Conservation (phyloP, 2,888 invertebrate species). For the Andrena haemorrhoa region DNA sequence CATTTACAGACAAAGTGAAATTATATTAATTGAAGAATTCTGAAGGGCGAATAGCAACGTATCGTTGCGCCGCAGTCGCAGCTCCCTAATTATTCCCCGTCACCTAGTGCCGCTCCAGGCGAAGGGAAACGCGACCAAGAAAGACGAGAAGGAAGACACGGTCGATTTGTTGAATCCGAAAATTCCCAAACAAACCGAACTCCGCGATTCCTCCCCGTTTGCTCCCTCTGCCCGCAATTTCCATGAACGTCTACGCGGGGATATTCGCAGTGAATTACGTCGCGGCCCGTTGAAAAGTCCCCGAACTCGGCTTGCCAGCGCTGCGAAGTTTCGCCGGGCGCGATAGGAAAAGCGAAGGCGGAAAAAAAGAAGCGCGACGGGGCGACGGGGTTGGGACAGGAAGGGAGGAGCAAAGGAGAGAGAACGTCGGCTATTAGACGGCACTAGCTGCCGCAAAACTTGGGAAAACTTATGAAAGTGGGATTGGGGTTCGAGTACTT, state of each 20-base stretch:
- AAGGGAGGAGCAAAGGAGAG: slow-evolving; percentile 14
- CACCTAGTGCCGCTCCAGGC: not conserved
- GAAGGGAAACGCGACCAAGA: not conserved
- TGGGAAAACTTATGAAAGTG: slow-evolving; percentile 81
- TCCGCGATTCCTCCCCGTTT: slow-evolving; percentile 30
- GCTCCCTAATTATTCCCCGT: too few relatives aligned
- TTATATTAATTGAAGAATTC: not conserved
- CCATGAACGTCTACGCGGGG: slow-evolving; percentile 55
- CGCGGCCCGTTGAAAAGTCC: slow-evolving; percentile 56
- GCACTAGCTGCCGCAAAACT: slow-evolving; percentile 79
- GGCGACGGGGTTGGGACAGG: not conserved
- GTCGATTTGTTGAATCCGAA: slow-evolving; percentile 43
- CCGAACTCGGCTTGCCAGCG: slow-evolving; percentile 44
- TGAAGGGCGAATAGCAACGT: not conserved
- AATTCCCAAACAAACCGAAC: slow-evolving; percentile 45
- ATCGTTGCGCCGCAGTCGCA: too few relatives aligned
- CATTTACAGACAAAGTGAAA: too few relatives aligned
- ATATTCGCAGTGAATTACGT: slow-evolving; percentile 65
- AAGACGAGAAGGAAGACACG: slow-evolving; percentile 15
- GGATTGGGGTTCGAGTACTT: slow-evolving; percentile 77
- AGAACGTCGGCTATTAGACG: slow-evolving; percentile 76
- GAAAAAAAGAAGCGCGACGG: slow-evolving; percentile 26
- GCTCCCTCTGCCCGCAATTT: slow-evolving; percentile 42
- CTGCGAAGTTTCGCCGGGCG: slow-evolving; percentile 56
- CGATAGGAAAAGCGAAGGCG: slow-evolving; percentile 60